A percentile compares a stretch with the other conserved stretches of the same genome.
These are phyloP conservation scores for Anas georgica DNA, from an alignment of 2,797 vertebrate species.

Conservation along the genomic window DNA sequence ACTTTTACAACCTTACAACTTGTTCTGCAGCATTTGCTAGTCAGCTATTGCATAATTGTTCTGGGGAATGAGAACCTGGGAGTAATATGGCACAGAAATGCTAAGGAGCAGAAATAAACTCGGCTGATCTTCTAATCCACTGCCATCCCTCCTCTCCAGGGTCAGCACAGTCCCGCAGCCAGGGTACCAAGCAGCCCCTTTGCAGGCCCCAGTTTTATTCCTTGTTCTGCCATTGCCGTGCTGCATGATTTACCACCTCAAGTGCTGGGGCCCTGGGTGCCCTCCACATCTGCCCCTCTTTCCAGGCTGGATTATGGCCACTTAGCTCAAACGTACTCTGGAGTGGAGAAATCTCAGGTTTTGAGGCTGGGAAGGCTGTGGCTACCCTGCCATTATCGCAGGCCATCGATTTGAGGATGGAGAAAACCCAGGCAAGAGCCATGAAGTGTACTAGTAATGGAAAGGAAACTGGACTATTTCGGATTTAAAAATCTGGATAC, in stretches of 20 bases:
- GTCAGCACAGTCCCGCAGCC: not conserved
- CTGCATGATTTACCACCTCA: not conserved
- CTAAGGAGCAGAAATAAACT: conserved; percentile 59
- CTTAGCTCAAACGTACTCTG: not conserved
- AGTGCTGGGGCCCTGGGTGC: not conserved
- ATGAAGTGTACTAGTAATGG: not conserved
- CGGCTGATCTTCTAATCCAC: not conserved
- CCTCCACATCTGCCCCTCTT: not conserved
- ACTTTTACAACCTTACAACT: conserved; percentile 61
- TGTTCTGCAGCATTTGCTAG: conserved; percentile 40
- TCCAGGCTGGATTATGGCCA: conserved; percentile 5
- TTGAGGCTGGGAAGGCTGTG: conserved; percentile 1
- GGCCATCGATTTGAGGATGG: not conserved
- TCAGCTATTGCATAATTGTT: conserved; percentile 57
- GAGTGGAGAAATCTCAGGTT: not conserved
- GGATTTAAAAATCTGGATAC: conserved; percentile 30
- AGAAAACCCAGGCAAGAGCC: not conserved
- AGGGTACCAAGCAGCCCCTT: not conserved
- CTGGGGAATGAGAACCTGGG: conserved; percentile 55
- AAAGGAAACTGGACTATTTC: conserved; percentile 18
- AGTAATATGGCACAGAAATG: conserved; percentile 61
- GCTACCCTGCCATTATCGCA: not conserved
- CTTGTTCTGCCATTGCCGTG: not conserved
- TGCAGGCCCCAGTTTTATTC: not conserved
- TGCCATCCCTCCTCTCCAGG: not conserved